Conservation (phyloP, 2,797 vertebrate species). For the Sebastes vulpes region DNA sequence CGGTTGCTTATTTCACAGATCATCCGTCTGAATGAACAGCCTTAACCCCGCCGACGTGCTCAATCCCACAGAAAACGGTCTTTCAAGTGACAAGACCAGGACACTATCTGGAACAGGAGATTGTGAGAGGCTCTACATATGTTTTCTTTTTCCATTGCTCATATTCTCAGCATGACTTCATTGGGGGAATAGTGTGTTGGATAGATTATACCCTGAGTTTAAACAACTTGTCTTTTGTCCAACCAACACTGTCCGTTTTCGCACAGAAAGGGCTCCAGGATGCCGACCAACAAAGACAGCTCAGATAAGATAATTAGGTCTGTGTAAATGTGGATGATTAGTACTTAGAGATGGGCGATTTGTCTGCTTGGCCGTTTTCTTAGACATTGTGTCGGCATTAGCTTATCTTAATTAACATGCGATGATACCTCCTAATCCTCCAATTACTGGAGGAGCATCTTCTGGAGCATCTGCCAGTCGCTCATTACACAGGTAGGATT, state of each 20-base stretch:
- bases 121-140: neutral
- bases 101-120: constrained; percentile 27
- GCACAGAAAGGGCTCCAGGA: constrained; percentile 8
- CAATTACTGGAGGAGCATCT: constrained; percentile 69
- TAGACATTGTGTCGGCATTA: constrained; percentile 58
- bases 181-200: neutral
- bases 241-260: neutral
- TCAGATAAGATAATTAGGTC: constrained; percentile 47
- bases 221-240: constrained; percentile 1
- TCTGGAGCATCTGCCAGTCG: constrained; percentile 56
- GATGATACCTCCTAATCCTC: constrained; percentile 70
- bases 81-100: constrained; percentile 14
- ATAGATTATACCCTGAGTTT: constrained; percentile 5
- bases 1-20: constrained; percentile 73
- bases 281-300: constrained; percentile 23
- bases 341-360: constrained; percentile 36
- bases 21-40: constrained; percentile 62
- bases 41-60: constrained; percentile 16
- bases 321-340: constrained; percentile 54
- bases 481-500: constrained; percentile 66
- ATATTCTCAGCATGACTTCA: neutral
- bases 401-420: constrained; percentile 80
- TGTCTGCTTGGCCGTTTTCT: constrained; percentile 55
- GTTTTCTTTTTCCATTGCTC: constrained; percentile 20
- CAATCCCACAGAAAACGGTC: constrained; percentile 25